Percentiles rank a stretch among this genome's conserved stretches.
Evolutionary conservation across 1,140 invertebrate genomes (phyloP).

Genomic region (Periplaneta americana): DNA sequence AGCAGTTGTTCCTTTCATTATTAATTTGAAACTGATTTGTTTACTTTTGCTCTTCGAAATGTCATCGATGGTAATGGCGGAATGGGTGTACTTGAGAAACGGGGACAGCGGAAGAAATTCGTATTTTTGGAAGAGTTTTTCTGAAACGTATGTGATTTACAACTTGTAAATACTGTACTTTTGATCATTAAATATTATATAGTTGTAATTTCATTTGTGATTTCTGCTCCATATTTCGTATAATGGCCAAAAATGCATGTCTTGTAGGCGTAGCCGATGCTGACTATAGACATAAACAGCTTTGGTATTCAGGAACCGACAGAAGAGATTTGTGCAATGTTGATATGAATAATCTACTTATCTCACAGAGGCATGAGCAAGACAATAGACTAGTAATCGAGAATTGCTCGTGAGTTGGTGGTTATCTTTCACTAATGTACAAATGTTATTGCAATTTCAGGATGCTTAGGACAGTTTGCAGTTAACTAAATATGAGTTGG

Average conservation of each 20-base stretch:
- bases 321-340: not conserved
- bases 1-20: not conserved
- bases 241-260: not conserved
- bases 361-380: not conserved
- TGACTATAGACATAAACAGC: not conserved
- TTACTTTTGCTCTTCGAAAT: not conserved
- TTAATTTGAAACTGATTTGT: not conserved
- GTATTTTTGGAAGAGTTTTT: not conserved
- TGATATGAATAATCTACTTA: not conserved
- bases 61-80: not conserved
- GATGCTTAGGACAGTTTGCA: not conserved
- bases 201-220: not conserved
- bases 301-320: not conserved
- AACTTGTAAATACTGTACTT: not conserved
- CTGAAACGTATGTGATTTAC: not conserved
- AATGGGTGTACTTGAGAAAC: not conserved
- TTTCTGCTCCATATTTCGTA: not conserved
- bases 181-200: not conserved
- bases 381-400: not conserved
- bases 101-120: not conserved
- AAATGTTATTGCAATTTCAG: not conserved
- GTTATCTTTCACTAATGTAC: not conserved
- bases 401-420: not conserved
- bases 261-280: not conserved
- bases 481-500: conserved; percentile 29